Percentiles rank a stretch among this genome's conserved stretches.
Conservation (phyloP, 2,797 vertebrate species). For the Manis pentadactyla region DNA sequence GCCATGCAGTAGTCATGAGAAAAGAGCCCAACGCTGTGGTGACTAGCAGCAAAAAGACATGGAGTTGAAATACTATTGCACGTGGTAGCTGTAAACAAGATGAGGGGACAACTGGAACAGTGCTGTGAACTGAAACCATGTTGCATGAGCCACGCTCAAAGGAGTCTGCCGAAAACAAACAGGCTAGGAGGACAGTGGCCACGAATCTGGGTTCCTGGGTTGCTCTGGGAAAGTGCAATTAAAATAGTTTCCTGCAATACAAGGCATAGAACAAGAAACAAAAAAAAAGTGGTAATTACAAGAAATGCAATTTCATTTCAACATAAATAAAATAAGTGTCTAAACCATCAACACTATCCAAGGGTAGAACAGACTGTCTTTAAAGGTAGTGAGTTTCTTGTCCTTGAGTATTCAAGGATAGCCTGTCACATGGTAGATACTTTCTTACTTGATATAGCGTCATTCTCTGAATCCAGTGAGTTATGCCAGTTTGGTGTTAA, state of each 20-base stretch:
- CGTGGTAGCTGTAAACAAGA: neutral
- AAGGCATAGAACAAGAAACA: neutral
- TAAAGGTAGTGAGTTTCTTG: neutral
- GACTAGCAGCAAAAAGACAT: neutral
- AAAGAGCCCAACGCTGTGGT: neutral
- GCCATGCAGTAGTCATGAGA: neutral
- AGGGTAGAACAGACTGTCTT: neutral
- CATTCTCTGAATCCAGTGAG: neutral
- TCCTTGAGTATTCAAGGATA: neutral
- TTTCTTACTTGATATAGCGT: neutral
- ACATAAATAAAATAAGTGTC: neutral
- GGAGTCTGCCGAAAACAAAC: neutral
- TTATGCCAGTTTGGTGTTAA: neutral
- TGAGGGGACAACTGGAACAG: neutral
- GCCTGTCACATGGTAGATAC: neutral
- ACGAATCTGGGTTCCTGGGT: neutral
- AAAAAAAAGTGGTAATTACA: neutral
- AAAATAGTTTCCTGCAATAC: neutral
- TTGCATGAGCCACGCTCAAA: accelerated
- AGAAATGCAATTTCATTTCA: neutral
- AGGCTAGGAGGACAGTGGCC: neutral
- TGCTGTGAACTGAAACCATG: neutral
- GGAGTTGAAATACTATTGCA: neutral
- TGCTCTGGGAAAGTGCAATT: neutral
- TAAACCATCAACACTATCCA: neutral